Evolutionary conservation across 2,888 invertebrate genomes (phyloP).

Genomic region (Andrena trimmerana): DNA sequence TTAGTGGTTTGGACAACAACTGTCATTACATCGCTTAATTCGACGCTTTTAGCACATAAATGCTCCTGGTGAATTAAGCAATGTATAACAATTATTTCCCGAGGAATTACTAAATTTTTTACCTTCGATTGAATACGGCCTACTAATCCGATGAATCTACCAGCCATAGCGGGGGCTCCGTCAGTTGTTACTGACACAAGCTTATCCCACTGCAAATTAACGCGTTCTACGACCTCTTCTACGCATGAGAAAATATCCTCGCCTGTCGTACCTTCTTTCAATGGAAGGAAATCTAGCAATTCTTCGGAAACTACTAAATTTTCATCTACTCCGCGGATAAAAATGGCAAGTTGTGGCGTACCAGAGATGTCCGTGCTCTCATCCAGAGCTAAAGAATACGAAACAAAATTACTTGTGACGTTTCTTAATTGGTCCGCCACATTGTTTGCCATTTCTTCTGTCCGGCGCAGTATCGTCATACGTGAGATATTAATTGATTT

Average conservation of each 20-base stretch:
- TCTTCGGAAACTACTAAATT: slow-evolving; percentile 28
- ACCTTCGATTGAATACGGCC: not conserved
- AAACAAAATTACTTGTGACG: not conserved
- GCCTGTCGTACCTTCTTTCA: slow-evolving; percentile 14
- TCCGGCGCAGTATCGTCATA: too few relatives aligned
- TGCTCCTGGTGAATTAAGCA: slow-evolving; percentile 16
- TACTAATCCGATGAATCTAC: not conserved
- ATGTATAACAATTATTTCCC: not conserved
- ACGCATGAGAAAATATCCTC: slow-evolving; percentile 16
- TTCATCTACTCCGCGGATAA: slow-evolving; percentile 25
- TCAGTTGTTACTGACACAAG: slow-evolving; percentile 24
- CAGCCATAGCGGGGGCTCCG: slow-evolving; percentile 33
- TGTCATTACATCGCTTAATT: slow-evolving; percentile 14
- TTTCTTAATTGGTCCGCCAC: slow-evolving; percentile 1
- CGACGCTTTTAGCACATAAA: slow-evolving; percentile 17
- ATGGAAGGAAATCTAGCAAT: slow-evolving; percentile 10
- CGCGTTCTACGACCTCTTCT: not conserved
- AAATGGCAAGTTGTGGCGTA: slow-evolving; percentile 25
- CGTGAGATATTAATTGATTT: too few relatives aligned
- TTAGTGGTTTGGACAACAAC: slow-evolving; percentile 15
- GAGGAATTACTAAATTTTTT: not conserved
- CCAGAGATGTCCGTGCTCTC: slow-evolving; percentile 30
- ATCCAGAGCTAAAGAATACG: slow-evolving; percentile 28
- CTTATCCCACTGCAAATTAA: slow-evolving; percentile 3
- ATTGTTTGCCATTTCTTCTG: not conserved